phyloP scores from a whole-genome alignment of 2,113 vertebrate species.

The Mustelus asterias region DNA sequence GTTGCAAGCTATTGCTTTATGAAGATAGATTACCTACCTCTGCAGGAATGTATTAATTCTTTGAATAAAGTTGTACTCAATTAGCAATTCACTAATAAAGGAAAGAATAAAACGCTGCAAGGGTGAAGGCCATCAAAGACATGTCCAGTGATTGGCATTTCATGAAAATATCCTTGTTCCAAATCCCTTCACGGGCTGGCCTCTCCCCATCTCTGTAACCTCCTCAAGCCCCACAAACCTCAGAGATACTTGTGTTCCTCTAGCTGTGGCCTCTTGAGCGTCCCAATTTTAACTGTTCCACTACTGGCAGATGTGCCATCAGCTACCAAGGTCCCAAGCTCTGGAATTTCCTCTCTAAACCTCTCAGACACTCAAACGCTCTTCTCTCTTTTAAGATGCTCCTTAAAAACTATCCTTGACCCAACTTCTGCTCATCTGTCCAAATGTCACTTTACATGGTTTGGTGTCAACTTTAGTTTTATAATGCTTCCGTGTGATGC shows the following conservation, averaged over 20 bases:
- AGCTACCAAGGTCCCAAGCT: neutral
- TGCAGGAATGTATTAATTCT: slow-evolving; percentile 9
- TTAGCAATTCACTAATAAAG: neutral
- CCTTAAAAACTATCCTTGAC: neutral
- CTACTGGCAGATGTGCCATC: neutral
- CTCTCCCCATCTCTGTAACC: neutral
- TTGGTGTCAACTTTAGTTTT: neutral
- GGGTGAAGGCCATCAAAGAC: neutral
- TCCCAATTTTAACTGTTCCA: neutral
- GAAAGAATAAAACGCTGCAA: neutral
- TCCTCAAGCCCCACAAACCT: neutral
- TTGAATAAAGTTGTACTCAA: slow-evolving; percentile 21
- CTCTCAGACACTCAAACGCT: neutral
- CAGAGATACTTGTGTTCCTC: neutral
- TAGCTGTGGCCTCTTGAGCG: neutral
- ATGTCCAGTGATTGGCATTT: neutral
- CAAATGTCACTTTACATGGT: neutral
- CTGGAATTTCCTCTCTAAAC: neutral
- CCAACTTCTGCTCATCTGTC: neutral
- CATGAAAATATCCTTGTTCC: neutral
- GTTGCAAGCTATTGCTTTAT: slow-evolving; percentile 24
- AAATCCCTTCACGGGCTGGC: neutral
- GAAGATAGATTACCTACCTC: slow-evolving; percentile 16
- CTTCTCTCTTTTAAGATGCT: neutral
- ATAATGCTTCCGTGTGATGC: neutral